Evolutionary conservation across 2,797 vertebrate species (phyloP).

Genomic region (Silurus lanzhouensis): DNA sequence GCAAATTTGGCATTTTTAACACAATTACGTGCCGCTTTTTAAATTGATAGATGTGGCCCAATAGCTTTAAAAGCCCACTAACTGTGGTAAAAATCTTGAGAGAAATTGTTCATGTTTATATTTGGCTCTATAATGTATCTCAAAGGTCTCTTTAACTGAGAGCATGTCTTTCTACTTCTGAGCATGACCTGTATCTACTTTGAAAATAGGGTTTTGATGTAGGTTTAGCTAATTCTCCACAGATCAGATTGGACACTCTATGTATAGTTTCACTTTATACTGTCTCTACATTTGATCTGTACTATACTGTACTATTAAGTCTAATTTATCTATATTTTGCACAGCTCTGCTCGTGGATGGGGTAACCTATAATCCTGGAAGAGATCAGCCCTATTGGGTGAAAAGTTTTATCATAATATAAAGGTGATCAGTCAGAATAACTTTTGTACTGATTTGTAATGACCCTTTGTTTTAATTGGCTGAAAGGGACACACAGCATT

Average conservation of each 20-base stretch:
- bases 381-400: background rate
- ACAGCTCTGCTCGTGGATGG: background rate
- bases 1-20: background rate
- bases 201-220: background rate
- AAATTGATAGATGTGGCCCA: background rate
- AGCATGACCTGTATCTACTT: background rate
- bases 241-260: background rate
- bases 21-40: background rate
- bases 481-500: background rate
- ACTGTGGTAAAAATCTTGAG: background rate
- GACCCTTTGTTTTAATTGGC: background rate
- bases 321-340: background rate
- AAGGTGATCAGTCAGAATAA: background rate
- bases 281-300: too few species aligned
- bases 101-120: background rate
- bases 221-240: background rate
- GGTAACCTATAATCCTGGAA: background rate
- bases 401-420: background rate
- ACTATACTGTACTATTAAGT: background rate
- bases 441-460: background rate
- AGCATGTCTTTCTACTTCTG: background rate
- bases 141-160: background rate
- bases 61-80: background rate
- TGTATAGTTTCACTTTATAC: background rate
- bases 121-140: background rate